A percentile compares a stretch with the other conserved stretches of the same genome.
phyloP scores from a whole-genome alignment of 2,888 invertebrate species.

The Lasius fuliginosus region DNA sequence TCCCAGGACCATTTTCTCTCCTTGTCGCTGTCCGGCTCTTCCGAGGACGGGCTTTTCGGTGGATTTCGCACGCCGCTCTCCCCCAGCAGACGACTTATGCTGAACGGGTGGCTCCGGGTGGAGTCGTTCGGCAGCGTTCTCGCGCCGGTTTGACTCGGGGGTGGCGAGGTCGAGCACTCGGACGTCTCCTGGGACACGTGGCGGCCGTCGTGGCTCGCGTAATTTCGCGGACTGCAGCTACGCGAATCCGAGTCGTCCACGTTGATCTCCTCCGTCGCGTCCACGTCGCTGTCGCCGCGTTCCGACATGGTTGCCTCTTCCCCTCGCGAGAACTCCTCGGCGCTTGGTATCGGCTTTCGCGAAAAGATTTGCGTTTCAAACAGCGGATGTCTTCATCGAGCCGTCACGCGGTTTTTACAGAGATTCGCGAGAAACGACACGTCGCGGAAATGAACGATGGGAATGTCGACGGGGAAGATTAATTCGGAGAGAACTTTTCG shows the following conservation, averaged over 20 bases:
- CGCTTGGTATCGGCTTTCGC: not conserved
- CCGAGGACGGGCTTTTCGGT: conserved; percentile 81
- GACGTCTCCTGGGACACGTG: conserved; percentile 73
- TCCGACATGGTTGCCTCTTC: conserved; percentile 78
- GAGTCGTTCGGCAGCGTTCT: conserved; percentile 80
- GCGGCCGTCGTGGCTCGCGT: conserved; percentile 67
- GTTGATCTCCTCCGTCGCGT: conserved; percentile 85
- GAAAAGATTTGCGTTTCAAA: conserved; percentile 4
- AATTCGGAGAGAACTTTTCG: conserved; percentile 3
- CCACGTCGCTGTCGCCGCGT: conserved; percentile 83
- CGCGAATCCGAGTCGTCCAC: conserved; percentile 84
- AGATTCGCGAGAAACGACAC: not conserved
- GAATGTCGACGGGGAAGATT: not conserved
- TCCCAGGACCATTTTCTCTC: conserved; percentile 82
- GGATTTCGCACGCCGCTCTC: conserved; percentile 77
- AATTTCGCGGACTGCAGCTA: conserved; percentile 81
- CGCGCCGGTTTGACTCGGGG: conserved; percentile 78
- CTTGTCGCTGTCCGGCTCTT: conserved; percentile 82
- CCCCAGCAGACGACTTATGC: conserved; percentile 84
- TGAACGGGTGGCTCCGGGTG: conserved; percentile 84
- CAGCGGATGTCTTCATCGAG: conserved; percentile 7
- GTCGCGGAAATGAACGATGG: not conserved
- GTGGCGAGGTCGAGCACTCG: conserved; percentile 79
- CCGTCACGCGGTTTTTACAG: not conserved
- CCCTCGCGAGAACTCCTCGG: not conserved